Percentiles rank a stretch among this genome's conserved stretches.
phyloP scores from a whole-genome alignment of 2,113 vertebrate genomes.

The Eupsittula cactorum region DNA sequence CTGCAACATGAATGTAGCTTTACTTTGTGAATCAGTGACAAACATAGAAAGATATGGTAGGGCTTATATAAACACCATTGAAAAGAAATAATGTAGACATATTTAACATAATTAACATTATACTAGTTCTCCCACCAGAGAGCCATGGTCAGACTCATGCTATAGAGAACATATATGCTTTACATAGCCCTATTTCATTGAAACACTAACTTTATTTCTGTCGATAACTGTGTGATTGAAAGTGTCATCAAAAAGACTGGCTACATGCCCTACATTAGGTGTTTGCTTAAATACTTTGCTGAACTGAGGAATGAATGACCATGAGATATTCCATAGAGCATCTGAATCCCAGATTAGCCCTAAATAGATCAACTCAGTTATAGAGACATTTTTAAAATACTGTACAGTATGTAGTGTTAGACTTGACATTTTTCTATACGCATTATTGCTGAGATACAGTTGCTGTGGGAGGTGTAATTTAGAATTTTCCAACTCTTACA shows the following conservation, averaged over 20 bases:
- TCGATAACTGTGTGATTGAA: not conserved
- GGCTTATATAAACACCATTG: not conserved
- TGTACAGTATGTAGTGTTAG: not conserved
- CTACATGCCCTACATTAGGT: not conserved
- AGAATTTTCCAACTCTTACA: not conserved
- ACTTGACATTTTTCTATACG: not conserved
- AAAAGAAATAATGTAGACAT: not conserved
- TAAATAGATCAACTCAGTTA: not conserved
- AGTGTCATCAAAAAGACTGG: not conserved
- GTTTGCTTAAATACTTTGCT: not conserved
- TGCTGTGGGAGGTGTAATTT: constrained; percentile 16
- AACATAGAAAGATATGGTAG: not conserved
- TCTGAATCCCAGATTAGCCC: not conserved
- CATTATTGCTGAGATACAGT: not conserved
- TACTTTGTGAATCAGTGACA: not conserved
- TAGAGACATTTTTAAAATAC: not conserved
- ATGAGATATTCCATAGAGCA: not conserved
- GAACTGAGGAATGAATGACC: not conserved
- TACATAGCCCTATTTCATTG: not conserved
- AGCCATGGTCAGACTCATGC: not conserved
- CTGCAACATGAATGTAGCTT: not conserved
- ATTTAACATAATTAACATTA: not conserved
- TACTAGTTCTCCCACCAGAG: not conserved
- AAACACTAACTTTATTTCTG: not conserved
- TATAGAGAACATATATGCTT: not conserved